Percentiles rank a stretch among this genome's conserved stretches.
phyloP scores from a whole-genome alignment of 2,888 invertebrate species.

The Helicoverpa assulta region DNA sequence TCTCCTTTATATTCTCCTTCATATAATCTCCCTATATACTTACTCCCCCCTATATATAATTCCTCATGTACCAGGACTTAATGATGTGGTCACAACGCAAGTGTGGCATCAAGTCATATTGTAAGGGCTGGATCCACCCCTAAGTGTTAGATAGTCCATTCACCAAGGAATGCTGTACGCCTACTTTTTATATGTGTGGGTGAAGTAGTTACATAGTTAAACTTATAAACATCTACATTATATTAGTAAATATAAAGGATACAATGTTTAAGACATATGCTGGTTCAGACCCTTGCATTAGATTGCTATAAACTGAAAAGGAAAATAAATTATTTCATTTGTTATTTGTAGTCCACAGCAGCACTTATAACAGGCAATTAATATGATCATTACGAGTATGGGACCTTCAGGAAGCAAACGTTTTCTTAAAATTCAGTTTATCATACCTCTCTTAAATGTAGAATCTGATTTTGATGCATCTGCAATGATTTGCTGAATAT shows the following conservation, averaged over 20 bases:
- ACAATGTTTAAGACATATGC: slow-evolving; percentile 64
- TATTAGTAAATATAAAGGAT: slow-evolving; percentile 68
- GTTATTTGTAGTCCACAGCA: not conserved
- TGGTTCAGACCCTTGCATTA: slow-evolving; percentile 37
- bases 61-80: too few species aligned
- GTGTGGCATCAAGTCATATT: too few species aligned
- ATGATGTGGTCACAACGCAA: too few species aligned
- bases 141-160: too few species aligned
- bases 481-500: slow-evolving; percentile 75
- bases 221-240: not conserved
- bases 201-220: not conserved
- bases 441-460: slow-evolving; percentile 79
- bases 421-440: not conserved
- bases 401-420: too few species aligned
- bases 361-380: not conserved
- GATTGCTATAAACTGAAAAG: slow-evolving; percentile 62
- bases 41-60: too few species aligned
- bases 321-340: slow-evolving; percentile 46
- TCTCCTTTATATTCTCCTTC: too few species aligned
- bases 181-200: too few species aligned
- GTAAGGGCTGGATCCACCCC: too few species aligned
- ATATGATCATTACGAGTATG: not conserved
- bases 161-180: too few species aligned
- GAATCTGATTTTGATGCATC: slow-evolving; percentile 72
- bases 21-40: too few species aligned